Evolutionary conservation across 2,797 vertebrate genomes (phyloP).

Genomic region (Takifugu rubripes): DNA sequence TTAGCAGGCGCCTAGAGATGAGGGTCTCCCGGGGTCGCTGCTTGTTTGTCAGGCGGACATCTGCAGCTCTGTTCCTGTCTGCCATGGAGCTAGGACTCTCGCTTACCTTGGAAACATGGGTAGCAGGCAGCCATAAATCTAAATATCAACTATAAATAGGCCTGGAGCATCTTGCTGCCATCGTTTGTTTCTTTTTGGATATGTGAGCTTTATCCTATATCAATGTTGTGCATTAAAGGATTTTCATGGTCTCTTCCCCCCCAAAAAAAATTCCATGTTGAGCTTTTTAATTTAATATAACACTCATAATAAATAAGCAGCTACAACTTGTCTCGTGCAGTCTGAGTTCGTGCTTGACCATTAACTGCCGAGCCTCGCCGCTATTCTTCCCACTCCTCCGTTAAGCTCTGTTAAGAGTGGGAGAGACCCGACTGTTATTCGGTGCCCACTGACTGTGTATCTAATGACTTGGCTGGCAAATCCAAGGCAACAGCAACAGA

Average conservation of each 20-base stretch:
- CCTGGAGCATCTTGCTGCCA: constrained; percentile 55
- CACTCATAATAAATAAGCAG: constrained; percentile 13
- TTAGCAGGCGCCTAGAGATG: constrained; percentile 67
- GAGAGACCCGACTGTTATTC: constrained; percentile 65
- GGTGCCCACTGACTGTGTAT: constrained; percentile 67
- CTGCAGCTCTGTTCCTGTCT: constrained; percentile 66
- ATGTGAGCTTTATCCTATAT: constrained; percentile 21
- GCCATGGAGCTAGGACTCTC: constrained; percentile 38
- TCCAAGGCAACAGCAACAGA: constrained; percentile 57
- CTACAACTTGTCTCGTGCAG: constrained; percentile 1
- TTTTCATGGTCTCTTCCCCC: constrained; percentile 21
- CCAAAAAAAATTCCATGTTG: constrained; percentile 2
- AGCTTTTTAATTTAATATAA: constrained; percentile 9
- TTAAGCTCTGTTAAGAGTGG: constrained; percentile 57
- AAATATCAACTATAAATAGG: constrained; percentile 69
- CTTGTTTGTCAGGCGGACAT: constrained; percentile 78
- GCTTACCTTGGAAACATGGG: constrained; percentile 56
- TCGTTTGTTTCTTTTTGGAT: constrained; percentile 61
- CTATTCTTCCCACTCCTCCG: constrained; percentile 51
- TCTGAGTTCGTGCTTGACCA: constrained; percentile 45
- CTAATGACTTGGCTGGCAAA: constrained; percentile 75
- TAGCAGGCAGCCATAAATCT: constrained; percentile 64
- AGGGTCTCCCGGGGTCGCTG: constrained; percentile 71
- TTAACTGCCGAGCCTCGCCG: constrained; percentile 48
- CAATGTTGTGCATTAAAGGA: too few species aligned